A percentile compares a stretch with the other conserved stretches of the same genome.
Conservation (phyloP, 64 coral and sea anemone genomes). For the Montipora cactus region DNA sequence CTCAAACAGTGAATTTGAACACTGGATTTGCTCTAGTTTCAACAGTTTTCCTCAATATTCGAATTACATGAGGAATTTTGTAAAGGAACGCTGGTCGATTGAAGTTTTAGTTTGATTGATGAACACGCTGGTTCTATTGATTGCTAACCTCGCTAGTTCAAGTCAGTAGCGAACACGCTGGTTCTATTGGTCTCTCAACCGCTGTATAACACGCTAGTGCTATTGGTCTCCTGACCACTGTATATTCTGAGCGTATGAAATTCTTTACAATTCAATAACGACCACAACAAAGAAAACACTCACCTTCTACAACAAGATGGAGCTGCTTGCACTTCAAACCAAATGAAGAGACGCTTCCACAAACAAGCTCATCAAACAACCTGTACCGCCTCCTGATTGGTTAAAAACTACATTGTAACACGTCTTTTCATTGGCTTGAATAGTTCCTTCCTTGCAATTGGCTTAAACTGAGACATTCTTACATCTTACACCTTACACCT, state of each 20-base stretch:
- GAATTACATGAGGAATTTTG: too few relatives aligned
- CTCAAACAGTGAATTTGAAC: too few relatives aligned
- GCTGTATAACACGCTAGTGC: too few relatives aligned
- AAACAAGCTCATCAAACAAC: background rate
- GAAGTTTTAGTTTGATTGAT: background rate
- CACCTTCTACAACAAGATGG: background rate
- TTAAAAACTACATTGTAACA: background rate
- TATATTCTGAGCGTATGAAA: background rate
- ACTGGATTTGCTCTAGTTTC: too few relatives aligned
- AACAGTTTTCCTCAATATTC: background rate
- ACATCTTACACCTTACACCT: background rate
- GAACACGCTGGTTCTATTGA: too few relatives aligned
- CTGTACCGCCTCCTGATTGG: slow-evolving; percentile 23
- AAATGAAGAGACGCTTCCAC: background rate
- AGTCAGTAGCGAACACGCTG: too few relatives aligned
- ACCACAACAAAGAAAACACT: background rate
- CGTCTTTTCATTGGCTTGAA: background rate
- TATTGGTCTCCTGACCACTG: too few relatives aligned
- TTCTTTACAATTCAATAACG: background rate
- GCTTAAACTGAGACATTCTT: background rate
- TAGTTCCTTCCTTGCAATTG: slow-evolving; percentile 17
- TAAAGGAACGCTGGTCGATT: slow-evolving; percentile 6
- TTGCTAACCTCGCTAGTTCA: too few relatives aligned
- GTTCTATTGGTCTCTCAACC: too few relatives aligned
- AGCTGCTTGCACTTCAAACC: background rate